Percentiles rank a stretch among this genome's conserved stretches.
Evolutionary conservation across 1,140 invertebrate species (phyloP).

Genomic region (Matsumurasca onukii): DNA sequence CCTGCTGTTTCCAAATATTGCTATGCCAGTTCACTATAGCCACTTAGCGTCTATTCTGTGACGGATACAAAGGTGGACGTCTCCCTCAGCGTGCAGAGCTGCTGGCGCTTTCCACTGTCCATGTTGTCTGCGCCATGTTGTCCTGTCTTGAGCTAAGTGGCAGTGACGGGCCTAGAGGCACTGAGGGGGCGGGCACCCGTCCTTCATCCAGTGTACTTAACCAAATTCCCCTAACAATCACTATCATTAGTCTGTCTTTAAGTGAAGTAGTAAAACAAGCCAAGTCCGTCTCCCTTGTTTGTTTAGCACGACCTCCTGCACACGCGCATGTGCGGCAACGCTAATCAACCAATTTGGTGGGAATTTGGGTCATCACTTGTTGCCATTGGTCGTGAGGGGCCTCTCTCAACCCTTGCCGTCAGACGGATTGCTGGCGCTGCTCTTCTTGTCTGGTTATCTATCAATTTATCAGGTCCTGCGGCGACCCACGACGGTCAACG

Average conservation of each 20-base stretch:
- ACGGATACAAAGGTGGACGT: too few relatives aligned
- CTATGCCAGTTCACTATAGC: too few relatives aligned
- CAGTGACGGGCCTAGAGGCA: not conserved
- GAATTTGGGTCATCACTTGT: slow-evolving; percentile 18
- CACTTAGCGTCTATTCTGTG: too few relatives aligned
- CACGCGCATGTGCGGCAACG: not conserved
- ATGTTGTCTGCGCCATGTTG: too few relatives aligned
- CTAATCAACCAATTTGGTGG: slow-evolving; percentile 10
- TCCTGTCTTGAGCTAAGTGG: too few relatives aligned
- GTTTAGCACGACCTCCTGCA: slow-evolving; percentile 4
- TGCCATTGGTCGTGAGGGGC: slow-evolving; percentile 3
- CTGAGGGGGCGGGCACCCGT: slow-evolving; percentile 2
- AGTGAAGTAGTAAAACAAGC: slow-evolving; percentile 25
- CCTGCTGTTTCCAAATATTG: too few relatives aligned
- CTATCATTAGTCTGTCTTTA: slow-evolving; percentile 20
- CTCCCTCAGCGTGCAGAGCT: too few relatives aligned
- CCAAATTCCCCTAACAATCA: slow-evolving; percentile 18
- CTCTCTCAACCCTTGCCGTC: not conserved
- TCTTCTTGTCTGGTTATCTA: not conserved
- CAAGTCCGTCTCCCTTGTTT: slow-evolving; percentile 15
- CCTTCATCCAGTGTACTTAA: slow-evolving; percentile 23
- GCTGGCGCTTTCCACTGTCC: too few relatives aligned
- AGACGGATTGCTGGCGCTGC: not conserved
- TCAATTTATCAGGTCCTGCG: slow-evolving; percentile 17
- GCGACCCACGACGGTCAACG: too few relatives aligned